Percentiles rank a stretch among this genome's conserved stretches.
Conservation (phyloP, 2,797 vertebrate genomes). For the Phrynocephalus guinanensis region DNA sequence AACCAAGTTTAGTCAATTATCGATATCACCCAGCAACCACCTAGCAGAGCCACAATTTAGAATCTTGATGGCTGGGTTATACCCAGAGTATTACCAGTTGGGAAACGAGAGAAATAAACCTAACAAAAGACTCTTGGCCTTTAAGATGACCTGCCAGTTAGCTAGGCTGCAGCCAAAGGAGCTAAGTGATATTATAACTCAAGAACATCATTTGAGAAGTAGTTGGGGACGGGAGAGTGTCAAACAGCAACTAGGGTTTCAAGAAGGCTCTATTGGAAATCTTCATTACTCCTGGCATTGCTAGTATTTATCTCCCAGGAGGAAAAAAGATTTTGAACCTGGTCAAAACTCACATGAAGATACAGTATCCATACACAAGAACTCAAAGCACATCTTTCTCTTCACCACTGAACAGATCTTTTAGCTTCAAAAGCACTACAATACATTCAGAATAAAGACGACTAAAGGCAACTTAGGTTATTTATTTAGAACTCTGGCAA, state of each 20-base stretch:
- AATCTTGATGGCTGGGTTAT: not conserved
- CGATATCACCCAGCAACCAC: not conserved
- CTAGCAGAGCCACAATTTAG: not conserved
- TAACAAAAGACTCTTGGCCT: not conserved
- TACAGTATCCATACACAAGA: not conserved
- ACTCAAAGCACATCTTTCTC: not conserved
- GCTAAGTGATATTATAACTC: not conserved
- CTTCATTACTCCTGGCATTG: not conserved
- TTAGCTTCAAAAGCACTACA: not conserved
- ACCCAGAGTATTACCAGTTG: not conserved
- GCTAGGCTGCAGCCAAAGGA: not conserved
- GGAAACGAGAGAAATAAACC: not conserved
- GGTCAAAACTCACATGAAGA: not conserved
- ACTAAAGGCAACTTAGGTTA: not conserved
- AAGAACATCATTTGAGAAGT: not conserved
- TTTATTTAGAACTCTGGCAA: not conserved
- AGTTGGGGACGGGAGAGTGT: not conserved
- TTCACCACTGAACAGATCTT: not conserved
- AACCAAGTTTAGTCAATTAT: not conserved
- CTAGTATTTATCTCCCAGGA: not conserved
- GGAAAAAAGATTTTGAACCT: not conserved
- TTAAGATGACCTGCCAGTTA: not conserved
- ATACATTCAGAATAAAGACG: too few species aligned
- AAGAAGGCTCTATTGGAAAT: not conserved
- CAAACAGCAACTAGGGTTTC: not conserved